These are phyloP conservation scores for Greenwoodochromis staneri DNA, from an alignment of 2,113 vertebrate species.

Conservation along the genomic window DNA sequence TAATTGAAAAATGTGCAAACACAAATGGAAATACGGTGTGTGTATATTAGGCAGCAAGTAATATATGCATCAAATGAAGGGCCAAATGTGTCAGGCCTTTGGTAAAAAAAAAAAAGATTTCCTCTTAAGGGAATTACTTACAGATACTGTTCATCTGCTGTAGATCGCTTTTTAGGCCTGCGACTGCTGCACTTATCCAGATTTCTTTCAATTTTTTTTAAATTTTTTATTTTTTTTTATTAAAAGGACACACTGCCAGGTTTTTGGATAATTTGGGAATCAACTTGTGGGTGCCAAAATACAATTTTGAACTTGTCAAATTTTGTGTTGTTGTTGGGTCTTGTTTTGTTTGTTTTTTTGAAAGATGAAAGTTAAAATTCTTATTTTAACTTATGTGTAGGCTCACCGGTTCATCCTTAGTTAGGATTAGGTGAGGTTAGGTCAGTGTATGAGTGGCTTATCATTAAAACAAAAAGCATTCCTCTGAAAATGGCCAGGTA, in stretches of 20 bases:
- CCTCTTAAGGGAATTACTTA: neutral
- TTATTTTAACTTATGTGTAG: neutral
- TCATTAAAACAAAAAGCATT: neutral
- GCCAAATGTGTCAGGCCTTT: neutral
- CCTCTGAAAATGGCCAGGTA: neutral
- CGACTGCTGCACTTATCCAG: neutral
- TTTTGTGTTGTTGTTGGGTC: neutral
- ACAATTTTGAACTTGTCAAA: neutral
- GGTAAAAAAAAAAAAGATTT: neutral
- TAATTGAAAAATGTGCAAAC: neutral
- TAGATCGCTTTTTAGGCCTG: neutral
- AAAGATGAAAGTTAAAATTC: neutral
- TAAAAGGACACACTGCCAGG: neutral
- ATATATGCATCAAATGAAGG: neutral
- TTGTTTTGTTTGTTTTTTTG: neutral
- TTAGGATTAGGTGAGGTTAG: neutral
- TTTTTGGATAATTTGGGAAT: neutral
- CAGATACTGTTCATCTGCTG: neutral
- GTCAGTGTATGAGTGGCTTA: neutral
- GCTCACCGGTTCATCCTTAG: neutral
- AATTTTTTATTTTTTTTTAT: rapidly evolving
- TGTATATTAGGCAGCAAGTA: neutral
- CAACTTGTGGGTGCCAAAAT: neutral
- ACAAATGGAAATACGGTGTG: neutral
- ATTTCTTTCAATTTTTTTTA: neutral